These are phyloP conservation scores for Aphelinus atriplicis DNA, from an alignment of 1,140 invertebrate genomes.

Conservation along the genomic window DNA sequence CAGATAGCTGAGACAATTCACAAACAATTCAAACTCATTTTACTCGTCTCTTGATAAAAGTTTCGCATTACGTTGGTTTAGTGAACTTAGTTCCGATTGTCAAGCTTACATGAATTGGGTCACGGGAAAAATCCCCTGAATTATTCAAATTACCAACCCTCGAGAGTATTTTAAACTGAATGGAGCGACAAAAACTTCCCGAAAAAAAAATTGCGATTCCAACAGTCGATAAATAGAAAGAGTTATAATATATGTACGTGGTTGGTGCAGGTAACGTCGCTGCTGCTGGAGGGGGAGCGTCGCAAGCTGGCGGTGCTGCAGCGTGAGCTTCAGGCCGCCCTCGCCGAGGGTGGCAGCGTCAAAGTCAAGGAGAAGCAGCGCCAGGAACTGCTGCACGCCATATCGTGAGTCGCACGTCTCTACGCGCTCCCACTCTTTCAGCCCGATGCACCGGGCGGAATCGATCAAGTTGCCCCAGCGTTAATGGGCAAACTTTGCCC, in stretches of 20 bases:
- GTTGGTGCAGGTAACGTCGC: slow-evolving; percentile 71
- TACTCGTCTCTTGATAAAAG: no score
- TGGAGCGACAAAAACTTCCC: no score
- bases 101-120: no score
- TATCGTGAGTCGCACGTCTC: slow-evolving; percentile 68
- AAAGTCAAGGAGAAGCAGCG: slow-evolving; percentile 76
- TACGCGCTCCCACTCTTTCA: not conserved
- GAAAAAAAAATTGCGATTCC: not conserved
- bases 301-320: slow-evolving; percentile 74
- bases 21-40: no score
- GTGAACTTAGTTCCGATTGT: no score
- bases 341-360: slow-evolving; percentile 73
- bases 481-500: slow-evolving; percentile 19
- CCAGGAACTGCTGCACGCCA: slow-evolving; percentile 74
- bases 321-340: slow-evolving; percentile 72
- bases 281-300: slow-evolving; percentile 75
- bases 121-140: no score
- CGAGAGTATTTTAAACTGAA: no score
- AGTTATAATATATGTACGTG: slow-evolving; percentile 1
- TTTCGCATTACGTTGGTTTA: no score
- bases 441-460: not conserved
- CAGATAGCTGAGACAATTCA: no score
- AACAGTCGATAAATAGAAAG: slow-evolving; percentile 24
- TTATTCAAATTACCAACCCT: no score
- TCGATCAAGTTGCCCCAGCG: slow-evolving; percentile 2